Conservation (phyloP, 2,888 invertebrate genomes). For the Drosophila recens region DNA sequence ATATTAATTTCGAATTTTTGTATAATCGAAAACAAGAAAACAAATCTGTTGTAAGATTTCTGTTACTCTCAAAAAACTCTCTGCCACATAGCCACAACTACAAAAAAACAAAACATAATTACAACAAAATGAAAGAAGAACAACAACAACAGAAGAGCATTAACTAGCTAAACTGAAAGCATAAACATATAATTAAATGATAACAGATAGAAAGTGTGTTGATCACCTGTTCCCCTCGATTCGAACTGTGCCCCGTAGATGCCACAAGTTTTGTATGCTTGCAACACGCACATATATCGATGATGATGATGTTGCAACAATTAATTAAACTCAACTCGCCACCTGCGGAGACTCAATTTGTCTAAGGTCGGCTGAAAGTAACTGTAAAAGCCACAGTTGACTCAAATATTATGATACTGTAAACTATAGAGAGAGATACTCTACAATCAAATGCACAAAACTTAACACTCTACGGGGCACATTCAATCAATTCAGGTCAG, state of each 20-base stretch:
- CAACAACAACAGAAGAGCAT: slow-evolving; percentile 9
- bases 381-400: neutral
- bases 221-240: slow-evolving; percentile 9
- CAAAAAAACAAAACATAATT: slow-evolving; percentile 11
- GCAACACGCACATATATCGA: neutral
- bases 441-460: slow-evolving; percentile 25
- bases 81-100: slow-evolving; percentile 19
- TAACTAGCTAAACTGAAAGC: slow-evolving; percentile 13
- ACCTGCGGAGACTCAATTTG: slow-evolving; percentile 83
- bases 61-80: slow-evolving; percentile 29
- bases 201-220: slow-evolving; percentile 19
- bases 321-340: slow-evolving; percentile 41
- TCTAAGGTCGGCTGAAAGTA: slow-evolving; percentile 74
- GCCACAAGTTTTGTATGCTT: slow-evolving; percentile 30
- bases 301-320: slow-evolving; percentile 3
- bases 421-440: neutral
- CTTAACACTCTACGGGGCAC: slow-evolving; percentile 23
- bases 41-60: slow-evolving; percentile 82
- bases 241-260: slow-evolving; percentile 22
- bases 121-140: slow-evolving; percentile 16
- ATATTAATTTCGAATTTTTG: slow-evolving; percentile 53
- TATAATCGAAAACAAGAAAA: slow-evolving; percentile 31
- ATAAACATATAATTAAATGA: slow-evolving; percentile 9
- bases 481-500: neutral
- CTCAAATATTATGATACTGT: neutral